phyloP scores from a whole-genome alignment of 2,888 invertebrate species.

The Drosophila kuntzei region DNA sequence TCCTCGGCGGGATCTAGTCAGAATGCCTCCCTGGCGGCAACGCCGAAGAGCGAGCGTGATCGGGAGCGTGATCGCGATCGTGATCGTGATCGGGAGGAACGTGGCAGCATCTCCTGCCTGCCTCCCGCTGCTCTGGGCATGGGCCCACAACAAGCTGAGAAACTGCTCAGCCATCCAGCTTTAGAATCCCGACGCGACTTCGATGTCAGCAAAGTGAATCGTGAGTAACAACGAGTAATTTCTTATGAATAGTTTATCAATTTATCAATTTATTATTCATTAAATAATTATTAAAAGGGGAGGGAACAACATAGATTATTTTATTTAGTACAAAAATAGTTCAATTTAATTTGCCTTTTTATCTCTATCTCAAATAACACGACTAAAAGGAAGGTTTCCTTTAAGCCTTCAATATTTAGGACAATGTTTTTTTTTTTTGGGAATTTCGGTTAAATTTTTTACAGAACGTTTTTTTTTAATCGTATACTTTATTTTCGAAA shows the following conservation, averaged over 20 bases:
- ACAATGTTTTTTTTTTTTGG: too few species aligned
- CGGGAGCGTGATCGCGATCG: background rate
- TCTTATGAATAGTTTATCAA: slow-evolving; percentile 14
- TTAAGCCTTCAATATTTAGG: too few species aligned
- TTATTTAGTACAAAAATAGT: too few species aligned
- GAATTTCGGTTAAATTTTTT: too few species aligned
- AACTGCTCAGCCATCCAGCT: slow-evolving; percentile 83
- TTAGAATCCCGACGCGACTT: slow-evolving; percentile 83
- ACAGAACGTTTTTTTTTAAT: too few species aligned
- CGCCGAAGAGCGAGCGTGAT: slow-evolving; percentile 80
- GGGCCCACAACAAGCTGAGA: slow-evolving; percentile 66
- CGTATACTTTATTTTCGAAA: too few species aligned
- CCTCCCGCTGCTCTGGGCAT: slow-evolving; percentile 81
- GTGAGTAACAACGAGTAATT: slow-evolving; percentile 78
- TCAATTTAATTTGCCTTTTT: background rate
- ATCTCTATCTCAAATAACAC: too few species aligned
- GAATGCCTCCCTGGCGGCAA: slow-evolving; percentile 74
- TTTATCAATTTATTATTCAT: slow-evolving; percentile 26
- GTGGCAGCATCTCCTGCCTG: slow-evolving; percentile 82
- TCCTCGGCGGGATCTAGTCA: slow-evolving; percentile 80
- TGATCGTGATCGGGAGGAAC: slow-evolving; percentile 62
- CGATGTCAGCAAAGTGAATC: slow-evolving; percentile 85
- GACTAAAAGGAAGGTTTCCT: too few species aligned
- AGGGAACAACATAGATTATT: too few species aligned
- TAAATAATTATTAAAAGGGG: background rate